These are phyloP conservation scores for Trachelus stipa DNA, from an alignment of 2,888 invertebrate species.

Conservation along the genomic window DNA sequence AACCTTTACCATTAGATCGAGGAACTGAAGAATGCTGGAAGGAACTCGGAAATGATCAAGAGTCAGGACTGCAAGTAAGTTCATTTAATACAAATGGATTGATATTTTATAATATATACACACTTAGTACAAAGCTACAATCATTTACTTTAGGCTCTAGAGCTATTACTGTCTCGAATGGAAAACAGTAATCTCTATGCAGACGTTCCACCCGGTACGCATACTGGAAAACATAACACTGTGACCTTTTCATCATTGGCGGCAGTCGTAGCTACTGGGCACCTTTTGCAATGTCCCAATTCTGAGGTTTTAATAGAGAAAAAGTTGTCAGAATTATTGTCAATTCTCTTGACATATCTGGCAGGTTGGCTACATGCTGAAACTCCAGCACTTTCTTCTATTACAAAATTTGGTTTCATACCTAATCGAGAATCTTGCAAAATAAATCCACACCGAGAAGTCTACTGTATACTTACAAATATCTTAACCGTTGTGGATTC, in stretches of 20 bases:
- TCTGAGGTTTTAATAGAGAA: slow-evolving; percentile 46
- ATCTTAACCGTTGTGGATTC: slow-evolving; percentile 47
- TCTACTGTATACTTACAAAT: slow-evolving; percentile 50
- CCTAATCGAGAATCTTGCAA: slow-evolving; percentile 57
- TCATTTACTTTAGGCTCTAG: slow-evolving; percentile 36
- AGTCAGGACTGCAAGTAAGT: slow-evolving; percentile 46
- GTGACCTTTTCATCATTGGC: slow-evolving; percentile 50
- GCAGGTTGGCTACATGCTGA: slow-evolving; percentile 57
- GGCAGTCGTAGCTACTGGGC: slow-evolving; percentile 49
- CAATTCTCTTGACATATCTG: slow-evolving; percentile 50
- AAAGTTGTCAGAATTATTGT: slow-evolving; percentile 45
- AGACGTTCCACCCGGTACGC: neutral
- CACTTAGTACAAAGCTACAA: neutral
- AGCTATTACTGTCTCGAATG: slow-evolving; percentile 46
- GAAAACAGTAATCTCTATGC: slow-evolving; percentile 25
- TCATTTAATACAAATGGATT: neutral
- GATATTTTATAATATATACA: neutral
- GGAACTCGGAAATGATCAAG: slow-evolving; percentile 49
- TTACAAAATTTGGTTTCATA: slow-evolving; percentile 57
- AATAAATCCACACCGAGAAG: slow-evolving; percentile 52
- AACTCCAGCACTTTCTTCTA: slow-evolving; percentile 52
- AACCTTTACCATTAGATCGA: slow-evolving; percentile 55
- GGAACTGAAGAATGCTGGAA: slow-evolving; percentile 57
- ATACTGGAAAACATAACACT: slow-evolving; percentile 39
- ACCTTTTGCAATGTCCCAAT: slow-evolving; percentile 48